Conservation (phyloP, 2,113 vertebrate species). For the Syngnathus floridae region DNA sequence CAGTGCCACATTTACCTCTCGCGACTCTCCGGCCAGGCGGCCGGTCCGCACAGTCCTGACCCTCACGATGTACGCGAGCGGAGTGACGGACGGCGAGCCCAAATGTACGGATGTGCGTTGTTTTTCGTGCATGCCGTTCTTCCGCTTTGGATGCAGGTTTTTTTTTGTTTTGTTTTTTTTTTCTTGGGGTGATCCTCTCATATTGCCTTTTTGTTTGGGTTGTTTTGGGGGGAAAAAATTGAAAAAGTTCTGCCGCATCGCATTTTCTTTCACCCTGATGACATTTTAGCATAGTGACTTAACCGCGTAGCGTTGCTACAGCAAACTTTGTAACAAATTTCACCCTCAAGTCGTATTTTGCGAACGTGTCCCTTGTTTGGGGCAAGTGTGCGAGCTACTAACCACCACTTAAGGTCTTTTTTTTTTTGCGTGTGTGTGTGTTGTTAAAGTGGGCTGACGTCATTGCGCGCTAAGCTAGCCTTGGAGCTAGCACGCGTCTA, state of each 20-base stretch:
- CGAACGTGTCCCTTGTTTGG: conserved; percentile 47
- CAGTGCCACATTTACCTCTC: neutral
- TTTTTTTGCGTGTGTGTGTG: neutral
- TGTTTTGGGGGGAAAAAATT: neutral
- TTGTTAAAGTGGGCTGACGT: conserved; percentile 9
- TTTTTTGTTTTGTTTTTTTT: conserved; percentile 14
- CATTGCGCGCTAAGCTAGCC: conserved; percentile 6
- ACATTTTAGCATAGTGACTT: neutral
- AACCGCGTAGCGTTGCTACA: neutral
- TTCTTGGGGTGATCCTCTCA: conserved; percentile 31
- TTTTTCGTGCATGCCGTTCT: conserved; percentile 59
- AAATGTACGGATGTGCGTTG: conserved; percentile 46
- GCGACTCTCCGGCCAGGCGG: neutral
- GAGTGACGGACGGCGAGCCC: conserved; percentile 56
- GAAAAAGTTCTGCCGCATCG: neutral
- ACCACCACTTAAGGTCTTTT: neutral
- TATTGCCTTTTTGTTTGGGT: conserved; percentile 30
- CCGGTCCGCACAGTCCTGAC: conserved; percentile 55
- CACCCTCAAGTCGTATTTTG: neutral
- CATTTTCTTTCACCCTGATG: neutral
- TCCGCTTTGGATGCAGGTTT: conserved; percentile 24
- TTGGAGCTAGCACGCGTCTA: neutral
- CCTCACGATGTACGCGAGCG: conserved; percentile 49
- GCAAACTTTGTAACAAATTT: neutral
- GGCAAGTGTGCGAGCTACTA: conserved; percentile 14